Conservation (phyloP, 2,113 vertebrate species). For the Proteles cristata region DNA sequence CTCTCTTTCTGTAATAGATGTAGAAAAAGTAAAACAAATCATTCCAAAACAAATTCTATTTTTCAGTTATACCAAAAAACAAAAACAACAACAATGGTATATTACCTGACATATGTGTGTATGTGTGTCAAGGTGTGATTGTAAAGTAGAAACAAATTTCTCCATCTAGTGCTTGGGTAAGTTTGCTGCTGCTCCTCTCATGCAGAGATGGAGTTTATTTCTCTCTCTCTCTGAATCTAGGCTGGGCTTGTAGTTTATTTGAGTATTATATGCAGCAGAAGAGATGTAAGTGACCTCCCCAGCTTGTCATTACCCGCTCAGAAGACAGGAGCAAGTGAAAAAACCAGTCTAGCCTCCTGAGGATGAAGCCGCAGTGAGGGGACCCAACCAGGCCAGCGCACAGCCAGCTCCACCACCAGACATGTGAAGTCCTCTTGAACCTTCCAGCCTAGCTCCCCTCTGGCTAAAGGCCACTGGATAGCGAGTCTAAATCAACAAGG, state of each 20-base stretch:
- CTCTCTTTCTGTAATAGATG: no score
- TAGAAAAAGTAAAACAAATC: neutral
- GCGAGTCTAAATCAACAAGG: no score
- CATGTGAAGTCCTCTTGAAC: neutral
- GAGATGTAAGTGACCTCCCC: neutral
- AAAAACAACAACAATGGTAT: no score
- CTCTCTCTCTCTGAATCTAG: neutral
- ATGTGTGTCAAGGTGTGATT: neutral
- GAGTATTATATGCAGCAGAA: neutral
- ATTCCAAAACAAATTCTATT: neutral
- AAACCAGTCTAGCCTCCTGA: neutral
- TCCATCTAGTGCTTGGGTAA: neutral
- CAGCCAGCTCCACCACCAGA: neutral
- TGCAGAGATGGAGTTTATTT: neutral
- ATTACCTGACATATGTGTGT: neutral
- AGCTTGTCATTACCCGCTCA: neutral
- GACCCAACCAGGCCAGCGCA: neutral
- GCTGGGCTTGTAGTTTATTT: neutral
- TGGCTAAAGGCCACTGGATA: neutral
- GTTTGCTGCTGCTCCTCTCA: accelerated
- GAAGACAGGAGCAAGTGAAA: neutral
- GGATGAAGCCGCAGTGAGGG: neutral
- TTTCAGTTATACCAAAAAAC: neutral
- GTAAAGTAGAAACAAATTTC: neutral
- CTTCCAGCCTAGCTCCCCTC: neutral